These are phyloP conservation scores for Drosophila sp. DNA, from an alignment of 1,140 invertebrate genomes.

Conservation along the genomic window DNA sequence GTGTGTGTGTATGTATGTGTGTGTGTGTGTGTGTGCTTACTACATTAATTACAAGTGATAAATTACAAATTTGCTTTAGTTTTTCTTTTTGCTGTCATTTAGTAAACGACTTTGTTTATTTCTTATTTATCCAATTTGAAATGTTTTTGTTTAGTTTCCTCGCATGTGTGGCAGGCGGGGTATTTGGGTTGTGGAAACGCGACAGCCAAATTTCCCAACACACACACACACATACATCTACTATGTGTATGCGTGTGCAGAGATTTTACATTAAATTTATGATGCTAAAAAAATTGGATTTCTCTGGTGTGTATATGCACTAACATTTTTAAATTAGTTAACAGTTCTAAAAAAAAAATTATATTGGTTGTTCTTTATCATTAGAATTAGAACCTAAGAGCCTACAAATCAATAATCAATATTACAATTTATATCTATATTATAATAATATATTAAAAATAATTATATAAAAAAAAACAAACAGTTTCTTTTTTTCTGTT, in stretches of 20 bases:
- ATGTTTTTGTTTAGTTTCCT: neutral
- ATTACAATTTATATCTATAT: slow-evolving; percentile 39
- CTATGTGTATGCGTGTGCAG: neutral
- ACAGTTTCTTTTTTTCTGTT: slow-evolving; percentile 1
- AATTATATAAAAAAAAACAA: slow-evolving; percentile 40
- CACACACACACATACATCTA: neutral
- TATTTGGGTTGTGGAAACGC: neutral
- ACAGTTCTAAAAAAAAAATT: slow-evolving; percentile 61
- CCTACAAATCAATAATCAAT: slow-evolving; percentile 50
- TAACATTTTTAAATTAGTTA: slow-evolving; percentile 71
- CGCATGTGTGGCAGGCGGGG: slow-evolving; percentile 1
- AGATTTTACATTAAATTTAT: slow-evolving; percentile 15
- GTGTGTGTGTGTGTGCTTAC: slow-evolving; percentile 30
- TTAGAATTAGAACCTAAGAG: slow-evolving; percentile 37
- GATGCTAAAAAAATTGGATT: slow-evolving; percentile 29
- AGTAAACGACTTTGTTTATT: neutral
- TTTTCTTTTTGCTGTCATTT: slow-evolving; percentile 2
- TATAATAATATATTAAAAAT: slow-evolving; percentile 38
- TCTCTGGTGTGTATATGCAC: slow-evolving; percentile 29
- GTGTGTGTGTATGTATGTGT: slow-evolving; percentile 10
- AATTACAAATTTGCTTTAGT: slow-evolving; percentile 19
- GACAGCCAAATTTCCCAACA: slow-evolving; percentile 5
- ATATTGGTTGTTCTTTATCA: slow-evolving; percentile 42
- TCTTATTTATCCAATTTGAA: neutral
- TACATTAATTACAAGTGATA: slow-evolving; percentile 53